Percentiles rank a stretch among this genome's conserved stretches.
phyloP scores from a whole-genome alignment of 2,888 invertebrate species.

The Alloplasta piceator region DNA sequence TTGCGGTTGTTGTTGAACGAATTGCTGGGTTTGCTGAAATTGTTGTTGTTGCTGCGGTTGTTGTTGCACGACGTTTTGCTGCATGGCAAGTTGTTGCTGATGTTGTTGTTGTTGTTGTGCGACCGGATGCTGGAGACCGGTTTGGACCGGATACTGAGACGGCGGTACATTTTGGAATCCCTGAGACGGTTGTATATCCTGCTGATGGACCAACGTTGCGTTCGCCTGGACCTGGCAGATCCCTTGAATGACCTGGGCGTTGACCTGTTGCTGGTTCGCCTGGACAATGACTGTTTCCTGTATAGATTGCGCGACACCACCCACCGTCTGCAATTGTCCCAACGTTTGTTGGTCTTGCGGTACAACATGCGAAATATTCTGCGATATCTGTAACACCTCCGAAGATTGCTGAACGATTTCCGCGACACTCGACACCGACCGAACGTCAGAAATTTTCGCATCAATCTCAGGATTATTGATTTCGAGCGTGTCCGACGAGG shows the following conservation, averaged over 20 bases:
- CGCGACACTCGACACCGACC: not conserved
- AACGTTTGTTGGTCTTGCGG: conserved; percentile 51
- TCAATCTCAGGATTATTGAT: conserved; percentile 17
- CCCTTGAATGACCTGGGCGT: conserved; percentile 50
- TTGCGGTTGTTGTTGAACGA: conserved; percentile 60
- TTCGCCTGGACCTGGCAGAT: conserved; percentile 65
- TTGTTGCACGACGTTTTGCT: conserved; percentile 42
- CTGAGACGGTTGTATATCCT: conserved; percentile 66
- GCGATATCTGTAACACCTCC: conserved; percentile 57
- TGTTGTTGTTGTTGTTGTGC: conserved; percentile 61
- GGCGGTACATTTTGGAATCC: conserved; percentile 58
- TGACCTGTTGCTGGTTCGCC: conserved; percentile 65
- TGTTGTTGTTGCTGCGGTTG: conserved; percentile 73
- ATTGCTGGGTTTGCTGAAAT: conserved; percentile 67
- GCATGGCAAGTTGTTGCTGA: conserved; percentile 39
- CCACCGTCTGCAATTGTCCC: conserved; percentile 57
- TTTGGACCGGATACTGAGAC: conserved; percentile 70
- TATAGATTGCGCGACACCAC: conserved; percentile 66
- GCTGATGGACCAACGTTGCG: conserved; percentile 60
- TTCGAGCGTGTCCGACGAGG: not conserved
- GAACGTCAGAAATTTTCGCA: not conserved
- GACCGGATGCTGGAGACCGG: conserved; percentile 66
- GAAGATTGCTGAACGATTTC: conserved; percentile 62
- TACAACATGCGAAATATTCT: conserved; percentile 64
- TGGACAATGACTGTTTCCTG: conserved; percentile 69